A percentile compares a stretch with the other conserved stretches of the same genome.
phyloP scores from a whole-genome alignment of 2,113 vertebrate genomes.

The Tragelaphus scriptus region DNA sequence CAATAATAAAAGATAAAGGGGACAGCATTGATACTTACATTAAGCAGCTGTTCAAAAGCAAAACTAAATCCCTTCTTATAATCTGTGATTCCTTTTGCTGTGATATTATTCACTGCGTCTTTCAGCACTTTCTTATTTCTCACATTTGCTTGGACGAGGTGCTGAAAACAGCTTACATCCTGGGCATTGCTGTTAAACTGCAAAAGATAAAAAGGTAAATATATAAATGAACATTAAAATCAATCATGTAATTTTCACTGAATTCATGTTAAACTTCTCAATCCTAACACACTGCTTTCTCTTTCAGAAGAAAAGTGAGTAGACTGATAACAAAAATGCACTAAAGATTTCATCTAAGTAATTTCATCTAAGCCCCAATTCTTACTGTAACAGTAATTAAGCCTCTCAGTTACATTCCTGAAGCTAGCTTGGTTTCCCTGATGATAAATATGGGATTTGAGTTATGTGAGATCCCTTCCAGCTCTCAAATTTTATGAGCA shows the following conservation, averaged over 20 bases:
- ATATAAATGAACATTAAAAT: neutral
- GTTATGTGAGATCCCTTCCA: neutral
- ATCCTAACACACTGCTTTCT: neutral
- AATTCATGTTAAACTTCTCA: neutral
- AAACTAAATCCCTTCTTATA: conserved; percentile 99
- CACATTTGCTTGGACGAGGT: conserved; percentile 98
- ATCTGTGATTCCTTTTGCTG: conserved; percentile 97
- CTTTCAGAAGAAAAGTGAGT: neutral
- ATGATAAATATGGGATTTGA: neutral
- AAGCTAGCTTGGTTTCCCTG: neutral
- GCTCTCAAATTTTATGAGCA: neutral
- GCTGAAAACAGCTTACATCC: conserved; percentile 95
- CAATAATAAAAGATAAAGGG: neutral
- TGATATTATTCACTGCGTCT: conserved; percentile 95
- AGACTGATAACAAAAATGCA: neutral
- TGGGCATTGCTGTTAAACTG: conserved; percentile 98
- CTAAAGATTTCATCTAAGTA: neutral
- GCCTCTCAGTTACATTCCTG: neutral
- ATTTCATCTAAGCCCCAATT: neutral
- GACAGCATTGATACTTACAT: conserved; percentile 82
- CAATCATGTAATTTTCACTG: neutral
- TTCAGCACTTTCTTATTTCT: conserved; percentile 98
- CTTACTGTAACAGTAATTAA: neutral
- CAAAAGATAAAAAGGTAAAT: conserved; percentile 45
- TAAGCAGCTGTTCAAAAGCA: conserved; percentile 95